Base-by-base conservation (phyloP, 2,888 invertebrate species). In the Tetropium fuscum region DNA sequence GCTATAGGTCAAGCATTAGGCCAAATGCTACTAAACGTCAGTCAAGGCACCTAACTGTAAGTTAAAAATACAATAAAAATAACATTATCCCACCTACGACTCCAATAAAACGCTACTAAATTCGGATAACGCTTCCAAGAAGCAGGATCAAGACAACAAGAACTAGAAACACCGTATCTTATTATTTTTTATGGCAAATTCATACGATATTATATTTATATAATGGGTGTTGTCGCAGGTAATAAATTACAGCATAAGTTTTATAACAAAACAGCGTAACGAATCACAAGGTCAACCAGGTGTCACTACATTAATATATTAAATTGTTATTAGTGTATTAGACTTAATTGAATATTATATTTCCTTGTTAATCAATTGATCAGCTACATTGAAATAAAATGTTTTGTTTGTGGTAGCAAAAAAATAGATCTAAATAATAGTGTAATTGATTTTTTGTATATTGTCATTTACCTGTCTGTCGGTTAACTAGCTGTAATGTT, bases 211-310 rank as follows among this genome's bases (percentile, higher is more conserved):
- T 38, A 18, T 18, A 16, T 18, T 38, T 18, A n/a, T 38, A 1
- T 18, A 38, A 38, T n/a, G 38, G 10, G 8, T 38, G 5, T 19
- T 4, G 11, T 38, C 38, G 18, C 19, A 27, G 25, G 8, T 27
- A 44, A 44, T 44, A 44, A 44, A 44, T 13, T n/a, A 43, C 1
- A 25, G 25, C 20, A 19, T 22, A 43, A 22, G 6, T 13, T 44
- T n/a, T n/a, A n/a, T 27, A 41, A 18, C 34, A 34, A n/a, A 38
- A 19, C 8, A 38, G 3, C 0, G 8, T n/a, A 20, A 16, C 11
- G 27, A 27, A 44, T 27, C 27, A 44, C 44, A 27, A 44, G 44
- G 44, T 16, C 15, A 44, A 44, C 44, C 27, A 44, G 27, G n/a
- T 44, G 44, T 44, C 27, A 44, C n/a, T n/a, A n/a, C n/a, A n/a